Conservation (phyloP, 1,140 invertebrate genomes). For the Spodoptera litura region DNA sequence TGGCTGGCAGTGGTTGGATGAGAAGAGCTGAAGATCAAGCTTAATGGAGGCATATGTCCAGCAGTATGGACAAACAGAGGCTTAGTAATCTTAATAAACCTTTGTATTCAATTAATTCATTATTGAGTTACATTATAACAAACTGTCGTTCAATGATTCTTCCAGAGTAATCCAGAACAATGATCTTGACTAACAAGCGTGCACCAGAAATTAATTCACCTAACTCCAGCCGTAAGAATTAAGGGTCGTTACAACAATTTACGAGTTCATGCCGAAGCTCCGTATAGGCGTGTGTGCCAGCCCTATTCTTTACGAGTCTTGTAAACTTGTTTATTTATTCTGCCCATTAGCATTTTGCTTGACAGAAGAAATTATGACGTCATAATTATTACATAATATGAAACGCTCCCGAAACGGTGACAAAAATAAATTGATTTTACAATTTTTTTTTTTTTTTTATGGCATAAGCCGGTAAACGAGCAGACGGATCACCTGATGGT, state of each 20-base stretch:
- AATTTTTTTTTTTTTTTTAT: too few relatives aligned
- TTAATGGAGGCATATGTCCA: too few relatives aligned
- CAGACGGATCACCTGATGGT: too few relatives aligned
- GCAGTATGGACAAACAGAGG: too few relatives aligned
- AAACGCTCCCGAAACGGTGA: too few relatives aligned
- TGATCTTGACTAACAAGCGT: not conserved
- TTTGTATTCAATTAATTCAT: too few relatives aligned
- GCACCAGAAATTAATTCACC: not conserved
- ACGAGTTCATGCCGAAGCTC: conserved; percentile 10
- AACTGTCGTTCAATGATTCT: not conserved
- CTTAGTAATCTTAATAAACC: too few relatives aligned
- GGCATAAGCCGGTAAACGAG: too few relatives aligned
- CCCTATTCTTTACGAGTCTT: not conserved
- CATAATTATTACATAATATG: not conserved
- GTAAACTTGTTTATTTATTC: conserved; percentile 17
- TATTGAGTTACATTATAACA: too few relatives aligned
- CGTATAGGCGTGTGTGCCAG: not conserved
- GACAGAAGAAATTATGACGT: not conserved
- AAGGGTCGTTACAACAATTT: not conserved
- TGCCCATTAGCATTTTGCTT: conserved; percentile 3
- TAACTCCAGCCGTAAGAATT: conserved; percentile 1
- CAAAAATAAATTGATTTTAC: too few relatives aligned
- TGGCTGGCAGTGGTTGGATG: too few relatives aligned
- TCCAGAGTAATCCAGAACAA: not conserved
- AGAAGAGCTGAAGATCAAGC: too few relatives aligned